A percentile compares a stretch with the other conserved stretches of the same genome.
Evolutionary conservation across 2,797 vertebrate genomes (phyloP).

Genomic region (Meda fulgida): DNA sequence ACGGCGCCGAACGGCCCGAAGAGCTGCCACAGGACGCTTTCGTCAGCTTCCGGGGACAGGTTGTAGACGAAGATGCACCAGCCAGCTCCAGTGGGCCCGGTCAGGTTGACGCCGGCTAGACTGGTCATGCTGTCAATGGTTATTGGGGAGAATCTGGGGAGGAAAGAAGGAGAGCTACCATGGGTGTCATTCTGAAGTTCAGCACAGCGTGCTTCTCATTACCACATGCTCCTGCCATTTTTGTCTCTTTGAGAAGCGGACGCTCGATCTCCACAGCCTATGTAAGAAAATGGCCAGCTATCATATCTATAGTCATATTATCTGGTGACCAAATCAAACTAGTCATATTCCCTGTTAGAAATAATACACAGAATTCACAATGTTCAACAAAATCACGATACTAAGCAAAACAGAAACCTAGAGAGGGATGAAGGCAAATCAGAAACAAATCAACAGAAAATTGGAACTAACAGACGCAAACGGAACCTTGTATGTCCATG

Average conservation of each 20-base stretch:
- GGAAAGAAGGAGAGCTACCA: conserved; percentile 94
- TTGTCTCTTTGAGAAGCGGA: conserved; percentile 62
- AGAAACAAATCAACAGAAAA: conserved; percentile 80
- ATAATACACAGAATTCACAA: conserved; percentile 80
- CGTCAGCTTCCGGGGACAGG: conserved; percentile 93
- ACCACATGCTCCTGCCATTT: conserved; percentile 61
- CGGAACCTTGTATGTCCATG: conserved; percentile 88
- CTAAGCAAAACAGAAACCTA: conserved; percentile 81
- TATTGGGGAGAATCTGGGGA: conserved; percentile 97
- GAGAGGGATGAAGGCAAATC: conserved; percentile 85
- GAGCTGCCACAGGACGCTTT: conserved; percentile 98
- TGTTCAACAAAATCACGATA: conserved; percentile 72
- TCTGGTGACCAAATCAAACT: conserved; percentile 21
- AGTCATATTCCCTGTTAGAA: conserved; percentile 73
- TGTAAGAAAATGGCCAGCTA: conserved; percentile 69
- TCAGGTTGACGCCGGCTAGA: conserved; percentile 90
- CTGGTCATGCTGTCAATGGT: conserved; percentile 97
- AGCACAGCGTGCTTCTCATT: conserved; percentile 61
- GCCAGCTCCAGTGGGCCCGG: conserved; percentile 86
- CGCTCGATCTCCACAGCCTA: conserved; percentile 73
- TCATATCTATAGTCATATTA: conserved; percentile 39
- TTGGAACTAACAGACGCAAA: conserved; percentile 85
- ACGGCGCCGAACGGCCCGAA: conserved; percentile 96
- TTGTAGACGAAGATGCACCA: conserved; percentile 99
- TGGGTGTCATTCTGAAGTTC: conserved; percentile 96